Conservation (phyloP, 2,113 vertebrate species). For the Ovibos moschatus region DNA sequence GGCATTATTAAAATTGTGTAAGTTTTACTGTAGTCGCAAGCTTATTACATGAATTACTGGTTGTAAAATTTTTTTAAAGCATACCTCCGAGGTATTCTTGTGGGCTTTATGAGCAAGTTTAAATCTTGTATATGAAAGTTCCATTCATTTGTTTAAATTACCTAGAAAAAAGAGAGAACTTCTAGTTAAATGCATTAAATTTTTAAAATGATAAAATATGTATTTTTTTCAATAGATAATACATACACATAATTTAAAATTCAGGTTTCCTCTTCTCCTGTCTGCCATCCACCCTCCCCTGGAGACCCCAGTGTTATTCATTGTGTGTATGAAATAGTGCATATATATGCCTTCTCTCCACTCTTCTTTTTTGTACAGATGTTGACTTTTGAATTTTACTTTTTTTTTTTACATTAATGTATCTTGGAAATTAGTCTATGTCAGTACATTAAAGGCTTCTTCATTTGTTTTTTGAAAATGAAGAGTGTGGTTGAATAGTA, state of each 20-base stretch:
- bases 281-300: not conserved
- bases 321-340: not conserved
- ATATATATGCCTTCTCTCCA: too few species aligned
- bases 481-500: not conserved
- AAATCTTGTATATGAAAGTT: not conserved
- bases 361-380: not conserved
- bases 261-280: not conserved
- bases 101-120: not conserved
- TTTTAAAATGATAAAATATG: not conserved
- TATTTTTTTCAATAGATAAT: not conserved
- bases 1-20: not conserved
- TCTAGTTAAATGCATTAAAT: not conserved
- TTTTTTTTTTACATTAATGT: not conserved
- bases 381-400: not conserved
- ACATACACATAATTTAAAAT: not conserved
- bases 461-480: not conserved
- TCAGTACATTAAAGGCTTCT: not conserved
- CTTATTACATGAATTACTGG: not conserved
- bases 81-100: not conserved
- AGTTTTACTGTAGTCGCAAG: not conserved
- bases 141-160: conserved; percentile 1
- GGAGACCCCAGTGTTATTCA: not conserved
- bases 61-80: not conserved
- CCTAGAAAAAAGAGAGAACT: not conserved
- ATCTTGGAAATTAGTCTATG: not conserved